Conservation (phyloP, 2,797 vertebrate genomes). For the Lepilemur septentrionalis region DNA sequence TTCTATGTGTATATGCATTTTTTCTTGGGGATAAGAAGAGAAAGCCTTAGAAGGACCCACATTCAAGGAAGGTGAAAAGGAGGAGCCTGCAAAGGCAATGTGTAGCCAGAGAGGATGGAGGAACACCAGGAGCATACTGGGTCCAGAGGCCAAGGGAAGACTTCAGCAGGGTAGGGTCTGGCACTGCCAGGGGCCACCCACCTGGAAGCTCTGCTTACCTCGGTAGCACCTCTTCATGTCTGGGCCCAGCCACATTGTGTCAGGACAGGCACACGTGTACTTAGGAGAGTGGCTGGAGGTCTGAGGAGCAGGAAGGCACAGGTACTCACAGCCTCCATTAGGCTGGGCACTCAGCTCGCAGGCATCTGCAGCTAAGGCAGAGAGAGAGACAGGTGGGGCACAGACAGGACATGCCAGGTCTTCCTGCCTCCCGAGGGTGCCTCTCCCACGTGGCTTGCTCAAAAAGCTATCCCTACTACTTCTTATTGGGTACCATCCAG, state of each 20-base stretch:
- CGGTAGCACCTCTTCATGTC: conserved; percentile 96
- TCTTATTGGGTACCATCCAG: not conserved
- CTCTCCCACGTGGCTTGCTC: not conserved
- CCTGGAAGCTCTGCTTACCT: conserved; percentile 83
- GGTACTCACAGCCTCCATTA: conserved; percentile 96
- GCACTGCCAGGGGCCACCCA: not conserved
- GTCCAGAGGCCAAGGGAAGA: not conserved
- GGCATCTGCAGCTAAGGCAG: conserved; percentile 89
- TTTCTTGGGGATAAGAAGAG: not conserved
- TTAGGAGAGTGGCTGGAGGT: conserved; percentile 95
- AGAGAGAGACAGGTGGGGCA: not conserved
- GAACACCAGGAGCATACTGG: not conserved
- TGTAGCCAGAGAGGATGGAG: not conserved
- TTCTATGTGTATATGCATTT: not conserved
- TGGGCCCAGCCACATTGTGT: conserved; percentile 94
- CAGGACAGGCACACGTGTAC: conserved; percentile 96
- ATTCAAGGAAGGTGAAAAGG: not conserved
- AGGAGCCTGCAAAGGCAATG: not conserved
- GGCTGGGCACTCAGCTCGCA: conserved; percentile 93
- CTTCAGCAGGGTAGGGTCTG: not conserved
- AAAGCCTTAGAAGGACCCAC: not conserved
- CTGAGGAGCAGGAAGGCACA: conserved; percentile 98
- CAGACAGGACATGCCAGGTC: not conserved
- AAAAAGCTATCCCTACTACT: not conserved
- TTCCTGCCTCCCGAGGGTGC: not conserved